A percentile compares a stretch with the other conserved stretches of the same genome.
These are phyloP conservation scores for Philopotamus ludificatus DNA, from an alignment of 1,140 invertebrate genomes.

Conservation along the genomic window DNA sequence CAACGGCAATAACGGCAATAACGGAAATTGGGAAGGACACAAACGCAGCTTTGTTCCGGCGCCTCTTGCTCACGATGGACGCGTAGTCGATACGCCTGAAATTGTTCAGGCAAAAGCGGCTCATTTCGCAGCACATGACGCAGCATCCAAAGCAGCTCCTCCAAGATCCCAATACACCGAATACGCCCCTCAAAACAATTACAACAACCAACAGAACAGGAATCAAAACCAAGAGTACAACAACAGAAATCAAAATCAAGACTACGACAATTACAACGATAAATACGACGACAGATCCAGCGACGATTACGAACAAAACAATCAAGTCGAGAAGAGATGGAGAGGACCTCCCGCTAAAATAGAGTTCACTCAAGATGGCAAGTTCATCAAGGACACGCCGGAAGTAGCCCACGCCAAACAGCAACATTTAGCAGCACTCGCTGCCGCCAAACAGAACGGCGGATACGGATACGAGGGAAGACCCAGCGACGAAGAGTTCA, in stretches of 20 bases:
- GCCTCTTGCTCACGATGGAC: slow-evolving; percentile 46
- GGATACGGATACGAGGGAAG: slow-evolving; percentile 34
- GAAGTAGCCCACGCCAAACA: slow-evolving; percentile 54
- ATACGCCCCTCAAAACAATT: too few relatives aligned
- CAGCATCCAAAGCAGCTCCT: slow-evolving; percentile 41
- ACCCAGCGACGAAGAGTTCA: slow-evolving; percentile 29
- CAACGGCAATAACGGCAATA: slow-evolving; percentile 45
- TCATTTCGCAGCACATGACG: slow-evolving; percentile 51
- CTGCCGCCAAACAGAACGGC: slow-evolving; percentile 45
- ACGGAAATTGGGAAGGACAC: slow-evolving; percentile 15
- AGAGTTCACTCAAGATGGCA: slow-evolving; percentile 54
- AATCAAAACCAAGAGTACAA: background rate
- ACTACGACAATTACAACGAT: slow-evolving; percentile 28
- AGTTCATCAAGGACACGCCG: slow-evolving; percentile 57
- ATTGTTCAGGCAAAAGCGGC: slow-evolving; percentile 53
- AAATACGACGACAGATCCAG: slow-evolving; percentile 26
- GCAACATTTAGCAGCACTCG: slow-evolving; percentile 51
- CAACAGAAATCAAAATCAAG: slow-evolving; percentile 6
- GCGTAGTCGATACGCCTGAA: slow-evolving; percentile 52
- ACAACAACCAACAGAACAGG: background rate
- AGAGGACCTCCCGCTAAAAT: slow-evolving; percentile 54
- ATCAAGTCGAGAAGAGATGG: slow-evolving; percentile 44
- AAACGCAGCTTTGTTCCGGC: slow-evolving; percentile 30
- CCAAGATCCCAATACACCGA: slow-evolving; percentile 4
- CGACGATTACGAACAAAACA: slow-evolving; percentile 16